These are phyloP conservation scores for Drosophila koepferae DNA, from an alignment of 2,888 invertebrate genomes.

Conservation along the genomic window DNA sequence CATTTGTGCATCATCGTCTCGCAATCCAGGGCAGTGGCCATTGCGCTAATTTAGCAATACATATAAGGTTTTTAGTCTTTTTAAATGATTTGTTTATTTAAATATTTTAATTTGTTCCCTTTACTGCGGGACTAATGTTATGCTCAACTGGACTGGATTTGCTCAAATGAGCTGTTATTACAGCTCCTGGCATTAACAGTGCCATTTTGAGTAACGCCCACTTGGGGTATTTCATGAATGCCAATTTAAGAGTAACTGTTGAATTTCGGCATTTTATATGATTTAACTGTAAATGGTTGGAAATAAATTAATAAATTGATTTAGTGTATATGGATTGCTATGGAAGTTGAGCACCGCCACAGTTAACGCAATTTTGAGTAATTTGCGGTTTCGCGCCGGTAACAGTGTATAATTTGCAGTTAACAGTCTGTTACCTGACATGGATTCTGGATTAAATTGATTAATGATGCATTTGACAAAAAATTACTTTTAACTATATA, in stretches of 20 bases:
- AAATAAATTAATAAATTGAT: too few species aligned
- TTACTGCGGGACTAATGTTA: constrained; percentile 32
- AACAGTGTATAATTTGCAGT: neutral
- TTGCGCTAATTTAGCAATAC: constrained; percentile 10
- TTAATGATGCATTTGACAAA: neutral
- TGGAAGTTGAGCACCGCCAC: neutral
- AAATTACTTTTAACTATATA: neutral
- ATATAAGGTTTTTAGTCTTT: neutral
- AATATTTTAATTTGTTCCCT: constrained; percentile 24
- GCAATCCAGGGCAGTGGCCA: constrained; percentile 21
- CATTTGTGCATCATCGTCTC: constrained; percentile 24
- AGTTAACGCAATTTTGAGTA: neutral
- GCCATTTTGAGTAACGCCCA: constrained; percentile 28
- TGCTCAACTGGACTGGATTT: constrained; percentile 21
- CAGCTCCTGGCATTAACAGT: constrained; percentile 17
- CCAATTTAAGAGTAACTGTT: too few species aligned
- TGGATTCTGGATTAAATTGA: neutral
- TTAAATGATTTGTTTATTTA: constrained; percentile 27
- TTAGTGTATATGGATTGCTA: too few species aligned
- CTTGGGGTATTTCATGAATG: neutral
- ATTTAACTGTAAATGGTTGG: neutral
- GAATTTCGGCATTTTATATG: neutral
- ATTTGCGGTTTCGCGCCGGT: neutral
- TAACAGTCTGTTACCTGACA: neutral
- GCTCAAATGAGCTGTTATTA: constrained; percentile 37